Evolutionary conservation across 1,140 invertebrate genomes (phyloP), one percentile per base, ranked within the genome.

Genomic region (Meloidogyne hapla): DNA sequence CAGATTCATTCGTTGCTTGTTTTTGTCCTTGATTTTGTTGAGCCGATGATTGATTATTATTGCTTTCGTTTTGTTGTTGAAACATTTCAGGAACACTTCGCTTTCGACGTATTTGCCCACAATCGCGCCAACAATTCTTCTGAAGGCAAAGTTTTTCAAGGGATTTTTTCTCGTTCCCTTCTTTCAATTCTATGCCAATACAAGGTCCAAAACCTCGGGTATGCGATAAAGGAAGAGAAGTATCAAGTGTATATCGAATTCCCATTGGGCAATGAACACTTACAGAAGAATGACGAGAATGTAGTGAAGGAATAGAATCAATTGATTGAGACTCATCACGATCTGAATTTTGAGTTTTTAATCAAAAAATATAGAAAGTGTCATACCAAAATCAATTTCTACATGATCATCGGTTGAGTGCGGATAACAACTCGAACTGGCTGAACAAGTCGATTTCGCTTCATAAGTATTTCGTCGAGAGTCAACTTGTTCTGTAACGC

Each of bases 321-420:
- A 69, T 62, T 13, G 76, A 64, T 1, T 62, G 67, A 18, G 76
- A 77, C 28, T 68, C 76, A 75, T 76, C 71, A 25, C 74, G 74
- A 78, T 77, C 75, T 77, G 42, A 71, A 74, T 40, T n/a, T n/a
- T 15, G 8, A 21, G 48, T 45, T 38, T 33, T 45, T 45, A 56
- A 12, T 21, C 18, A 18, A 76, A 42, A 10, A n/a, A 9, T n/a
- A n/a, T 8, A 56, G n/a, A 56, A 56, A 56, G 0, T 5, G 33
- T 33, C 62, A 26, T n/a, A 79, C 77, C 79, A 70, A 79, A 79
- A 62, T 79, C 79, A 12, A 79, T 74, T 79, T 79, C 78, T 61
- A 79, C 69, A 21, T 81, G 79, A 64, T 79, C 78, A 33, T 78
- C 75, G 0, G 65, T 25, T 8, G 56, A 75, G 12, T 76, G 42